Conservation (phyloP, 1,140 invertebrate species). For the Homalodisca vitripennis region DNA sequence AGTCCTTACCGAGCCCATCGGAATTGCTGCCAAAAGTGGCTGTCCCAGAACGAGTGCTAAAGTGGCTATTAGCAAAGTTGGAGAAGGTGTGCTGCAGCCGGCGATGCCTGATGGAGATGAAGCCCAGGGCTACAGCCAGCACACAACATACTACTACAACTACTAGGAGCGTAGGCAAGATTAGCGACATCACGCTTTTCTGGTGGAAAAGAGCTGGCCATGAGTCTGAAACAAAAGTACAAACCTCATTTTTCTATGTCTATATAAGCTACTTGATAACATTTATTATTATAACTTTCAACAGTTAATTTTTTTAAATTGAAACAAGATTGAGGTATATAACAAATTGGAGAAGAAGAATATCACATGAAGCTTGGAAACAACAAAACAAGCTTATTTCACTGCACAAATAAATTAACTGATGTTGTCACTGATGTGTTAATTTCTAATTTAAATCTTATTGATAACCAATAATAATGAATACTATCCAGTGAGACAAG, state of each 20-base stretch:
- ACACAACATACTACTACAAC: conserved; percentile 43
- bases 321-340: too few relatives aligned
- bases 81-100: conserved; percentile 75
- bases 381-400: too few relatives aligned
- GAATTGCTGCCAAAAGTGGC: conserved; percentile 72
- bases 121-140: conserved; percentile 56
- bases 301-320: too few relatives aligned
- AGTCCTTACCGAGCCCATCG: conserved; percentile 61
- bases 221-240: conserved; percentile 34
- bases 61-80: conserved; percentile 82
- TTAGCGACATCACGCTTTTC: conserved; percentile 47
- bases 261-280: too few relatives aligned
- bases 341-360: too few relatives aligned
- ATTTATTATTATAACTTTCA: too few relatives aligned
- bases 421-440: too few relatives aligned
- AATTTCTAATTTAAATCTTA: too few relatives aligned
- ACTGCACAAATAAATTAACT: too few relatives aligned
- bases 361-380: too few relatives aligned
- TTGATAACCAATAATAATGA: too few relatives aligned
- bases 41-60: conserved; percentile 79
- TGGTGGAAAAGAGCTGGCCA: conserved; percentile 44
- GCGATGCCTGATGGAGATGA: conserved; percentile 68
- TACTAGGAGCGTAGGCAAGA: conserved; percentile 53
- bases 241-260: too few relatives aligned
- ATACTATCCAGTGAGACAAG: neutral